phyloP scores from a whole-genome alignment of 2,888 invertebrate species.

The Leptopilina drosophilae region DNA sequence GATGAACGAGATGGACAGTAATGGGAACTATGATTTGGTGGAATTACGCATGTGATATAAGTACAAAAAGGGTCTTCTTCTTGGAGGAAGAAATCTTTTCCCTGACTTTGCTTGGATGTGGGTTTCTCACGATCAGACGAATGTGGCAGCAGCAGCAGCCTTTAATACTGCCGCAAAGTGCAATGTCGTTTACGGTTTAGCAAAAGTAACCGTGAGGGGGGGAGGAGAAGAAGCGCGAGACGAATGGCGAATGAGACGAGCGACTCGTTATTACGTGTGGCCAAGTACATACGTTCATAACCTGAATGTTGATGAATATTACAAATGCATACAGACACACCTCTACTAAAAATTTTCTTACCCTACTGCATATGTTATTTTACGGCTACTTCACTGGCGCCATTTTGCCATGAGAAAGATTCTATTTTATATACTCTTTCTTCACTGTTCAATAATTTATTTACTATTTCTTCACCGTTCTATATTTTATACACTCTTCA shows the following conservation, averaged over 20 bases:
- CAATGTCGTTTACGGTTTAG: conserved; percentile 64
- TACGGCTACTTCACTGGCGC: conserved; percentile 33
- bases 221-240: conserved; percentile 61
- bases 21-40: conserved; percentile 37
- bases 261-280: conserved; percentile 58
- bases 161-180: conserved; percentile 62
- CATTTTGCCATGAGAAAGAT: conserved; percentile 39
- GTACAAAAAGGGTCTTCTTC: conserved; percentile 11
- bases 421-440: conserved; percentile 21
- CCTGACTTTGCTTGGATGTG: conserved; percentile 29
- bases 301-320: conserved; percentile 14
- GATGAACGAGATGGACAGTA: conserved; percentile 36
- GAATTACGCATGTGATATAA: conserved; percentile 20
- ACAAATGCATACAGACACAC: conserved; percentile 38
- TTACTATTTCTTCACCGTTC: not conserved
- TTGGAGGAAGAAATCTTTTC: conserved; percentile 14
- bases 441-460: conserved; percentile 26
- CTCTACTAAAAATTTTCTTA: not conserved
- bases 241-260: conserved; percentile 65
- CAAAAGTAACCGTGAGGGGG: conserved; percentile 54
- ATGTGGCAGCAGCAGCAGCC: conserved; percentile 62
- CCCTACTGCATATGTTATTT: not conserved
- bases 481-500: too few species aligned
- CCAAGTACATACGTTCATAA: conserved; percentile 41
- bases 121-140: conserved; percentile 61